phyloP scores from a whole-genome alignment of 2,888 invertebrate genomes.

The Calameuta idolon region DNA sequence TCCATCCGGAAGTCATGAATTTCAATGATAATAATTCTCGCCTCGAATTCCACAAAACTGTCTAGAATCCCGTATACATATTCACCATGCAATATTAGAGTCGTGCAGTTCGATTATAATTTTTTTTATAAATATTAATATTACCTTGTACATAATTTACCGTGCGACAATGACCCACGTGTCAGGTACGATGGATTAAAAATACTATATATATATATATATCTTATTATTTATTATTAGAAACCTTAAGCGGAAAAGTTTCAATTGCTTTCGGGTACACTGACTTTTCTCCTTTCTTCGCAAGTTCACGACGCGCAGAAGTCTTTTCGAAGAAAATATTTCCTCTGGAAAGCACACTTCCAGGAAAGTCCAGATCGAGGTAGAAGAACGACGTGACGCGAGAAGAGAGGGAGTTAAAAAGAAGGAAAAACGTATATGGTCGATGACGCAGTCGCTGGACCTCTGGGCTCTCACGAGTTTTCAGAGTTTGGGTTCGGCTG shows the following conservation, averaged over 20 bases:
- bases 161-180: too few species aligned
- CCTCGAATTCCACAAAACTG: too few species aligned
- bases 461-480: conserved; percentile 4
- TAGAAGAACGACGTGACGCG: background rate
- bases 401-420: background rate
- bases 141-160: too few species aligned
- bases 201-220: background rate
- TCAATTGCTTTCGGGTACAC: background rate
- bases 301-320: background rate
- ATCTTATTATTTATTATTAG: background rate
- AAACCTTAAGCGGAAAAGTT: background rate
- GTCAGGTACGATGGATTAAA: background rate
- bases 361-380: background rate
- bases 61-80: background rate
- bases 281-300: background rate
- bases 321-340: conserved; percentile 2
- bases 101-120: background rate
- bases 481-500: conserved; percentile 8
- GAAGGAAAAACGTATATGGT: conserved; percentile 10
- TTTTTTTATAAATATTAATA: too few species aligned
- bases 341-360: conserved; percentile 1
- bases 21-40: too few species aligned
- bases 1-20: too few species aligned
- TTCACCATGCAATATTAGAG: background rate
- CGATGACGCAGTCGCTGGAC: conserved; percentile 7